These are phyloP conservation scores for Hyppa rectilinea DNA, from an alignment of 2,888 invertebrate species.

Conservation along the genomic window DNA sequence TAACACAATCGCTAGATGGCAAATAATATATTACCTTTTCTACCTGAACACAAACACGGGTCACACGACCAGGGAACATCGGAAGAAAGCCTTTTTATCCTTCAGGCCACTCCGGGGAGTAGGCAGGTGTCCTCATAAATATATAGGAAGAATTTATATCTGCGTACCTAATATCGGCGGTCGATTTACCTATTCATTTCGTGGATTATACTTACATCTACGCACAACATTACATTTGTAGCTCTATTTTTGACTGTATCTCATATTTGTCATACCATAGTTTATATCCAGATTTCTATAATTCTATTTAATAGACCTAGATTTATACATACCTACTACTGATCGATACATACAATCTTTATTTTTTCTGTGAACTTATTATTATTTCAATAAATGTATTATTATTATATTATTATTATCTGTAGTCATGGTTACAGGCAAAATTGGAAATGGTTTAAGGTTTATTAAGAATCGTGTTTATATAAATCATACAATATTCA, in stretches of 20 bases:
- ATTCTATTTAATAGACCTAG: no score
- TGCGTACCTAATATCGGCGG: constrained; percentile 8
- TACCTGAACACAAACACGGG: constrained; percentile 30
- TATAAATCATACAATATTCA: no score
- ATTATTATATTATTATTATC: no score
- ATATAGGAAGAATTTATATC: constrained; percentile 32
- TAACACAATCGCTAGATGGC: constrained; percentile 11
- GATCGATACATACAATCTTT: no score
- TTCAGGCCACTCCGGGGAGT: constrained; percentile 32
- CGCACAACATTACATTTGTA: no score
- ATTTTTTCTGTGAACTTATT: no score
- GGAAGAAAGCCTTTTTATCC: constrained; percentile 26
- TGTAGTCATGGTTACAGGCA: neutral
- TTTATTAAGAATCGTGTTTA: neutral
- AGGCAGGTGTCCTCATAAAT: constrained; percentile 48
- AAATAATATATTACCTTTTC: constrained; percentile 39
- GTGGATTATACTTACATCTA: neutral
- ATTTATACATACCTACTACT: no score
- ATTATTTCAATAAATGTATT: no score
- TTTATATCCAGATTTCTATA: no score
- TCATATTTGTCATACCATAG: no score
- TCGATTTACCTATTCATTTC: constrained; percentile 33
- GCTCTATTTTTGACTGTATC: no score
- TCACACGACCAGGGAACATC: constrained; percentile 9
- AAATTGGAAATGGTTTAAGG: neutral